Conservation (phyloP, 2,888 invertebrate species). For the Ctenicera cuprea region DNA sequence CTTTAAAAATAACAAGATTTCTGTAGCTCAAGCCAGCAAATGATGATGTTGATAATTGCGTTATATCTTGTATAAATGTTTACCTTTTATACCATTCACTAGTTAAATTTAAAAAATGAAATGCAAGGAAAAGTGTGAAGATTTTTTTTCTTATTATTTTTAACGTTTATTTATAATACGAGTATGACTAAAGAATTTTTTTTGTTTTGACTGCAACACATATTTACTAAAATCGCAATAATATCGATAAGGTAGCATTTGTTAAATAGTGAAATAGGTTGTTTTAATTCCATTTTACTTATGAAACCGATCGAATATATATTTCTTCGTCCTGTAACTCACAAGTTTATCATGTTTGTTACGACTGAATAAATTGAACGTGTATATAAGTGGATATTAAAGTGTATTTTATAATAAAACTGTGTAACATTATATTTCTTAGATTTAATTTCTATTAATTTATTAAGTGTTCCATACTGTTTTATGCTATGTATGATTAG, state of each 20-base stretch:
- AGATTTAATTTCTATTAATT: conserved; percentile 35
- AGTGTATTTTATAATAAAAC: conserved; percentile 42
- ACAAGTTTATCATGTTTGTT: conserved; percentile 21
- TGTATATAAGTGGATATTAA: conserved; percentile 28
- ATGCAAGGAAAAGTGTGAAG: conserved; percentile 2
- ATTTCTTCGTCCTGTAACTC: conserved; percentile 7
- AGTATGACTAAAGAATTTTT: neutral
- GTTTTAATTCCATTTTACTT: conserved; percentile 32
- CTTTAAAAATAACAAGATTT: conserved; percentile 65
- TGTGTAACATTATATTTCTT: conserved; percentile 39
- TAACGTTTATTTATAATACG: neutral
- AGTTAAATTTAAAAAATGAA: conserved; percentile 33
- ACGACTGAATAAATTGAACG: conserved; percentile 35
- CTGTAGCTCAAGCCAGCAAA: conserved; percentile 62
- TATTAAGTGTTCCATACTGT: conserved; percentile 37
- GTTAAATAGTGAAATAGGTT: conserved; percentile 35
- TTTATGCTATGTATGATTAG: conserved; percentile 20
- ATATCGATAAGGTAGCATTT: conserved; percentile 33
- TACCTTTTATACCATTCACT: conserved; percentile 39
- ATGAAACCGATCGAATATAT: conserved; percentile 26
- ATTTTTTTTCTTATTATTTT: neutral
- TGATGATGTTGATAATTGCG: conserved; percentile 60
- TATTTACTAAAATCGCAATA: conserved; percentile 42
- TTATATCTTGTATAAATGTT: conserved; percentile 29
- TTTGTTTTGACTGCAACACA: conserved; percentile 5